Evolutionary conservation across 2,113 vertebrate genomes (phyloP).

Genomic region (Chitala chitala): DNA sequence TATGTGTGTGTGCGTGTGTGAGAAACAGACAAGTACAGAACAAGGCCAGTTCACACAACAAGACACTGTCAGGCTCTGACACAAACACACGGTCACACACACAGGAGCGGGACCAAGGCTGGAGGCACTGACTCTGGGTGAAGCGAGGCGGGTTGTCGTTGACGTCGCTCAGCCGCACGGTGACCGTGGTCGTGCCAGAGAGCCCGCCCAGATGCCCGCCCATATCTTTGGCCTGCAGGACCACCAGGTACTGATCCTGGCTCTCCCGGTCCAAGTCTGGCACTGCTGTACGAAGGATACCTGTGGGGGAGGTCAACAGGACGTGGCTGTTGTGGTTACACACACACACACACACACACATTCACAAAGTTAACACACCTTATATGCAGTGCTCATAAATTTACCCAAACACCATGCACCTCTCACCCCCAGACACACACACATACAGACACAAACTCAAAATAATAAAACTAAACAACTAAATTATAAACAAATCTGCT

Average conservation of each 20-base stretch:
- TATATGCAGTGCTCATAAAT: too few relatives aligned
- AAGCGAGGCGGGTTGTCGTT: constrained; percentile 72
- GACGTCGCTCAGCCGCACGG: constrained; percentile 72
- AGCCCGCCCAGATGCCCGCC: constrained; percentile 81
- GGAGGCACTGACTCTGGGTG: constrained; percentile 58
- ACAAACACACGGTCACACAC: too few relatives aligned
- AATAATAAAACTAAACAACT: too few relatives aligned
- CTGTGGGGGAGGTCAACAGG: constrained; percentile 57
- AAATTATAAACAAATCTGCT: too few relatives aligned
- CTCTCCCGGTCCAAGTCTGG: constrained; percentile 84
- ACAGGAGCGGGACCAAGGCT: background rate
- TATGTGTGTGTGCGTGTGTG: background rate
- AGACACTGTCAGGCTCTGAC: too few relatives aligned
- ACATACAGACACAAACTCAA: background rate
- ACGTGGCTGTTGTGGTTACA: background rate
- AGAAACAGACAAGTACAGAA: too few relatives aligned
- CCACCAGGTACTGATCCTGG: constrained; percentile 75
- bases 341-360: background rate
- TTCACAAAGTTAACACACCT: too few relatives aligned
- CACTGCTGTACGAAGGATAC: constrained; percentile 72
- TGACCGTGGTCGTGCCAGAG: constrained; percentile 78
- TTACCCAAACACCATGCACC: too few relatives aligned
- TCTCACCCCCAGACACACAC: background rate
- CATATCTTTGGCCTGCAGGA: constrained; percentile 88
- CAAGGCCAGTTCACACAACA: too few relatives aligned